These are phyloP conservation scores for Drosophila setifemur DNA, from an alignment of 1,140 invertebrate genomes.

Conservation along the genomic window DNA sequence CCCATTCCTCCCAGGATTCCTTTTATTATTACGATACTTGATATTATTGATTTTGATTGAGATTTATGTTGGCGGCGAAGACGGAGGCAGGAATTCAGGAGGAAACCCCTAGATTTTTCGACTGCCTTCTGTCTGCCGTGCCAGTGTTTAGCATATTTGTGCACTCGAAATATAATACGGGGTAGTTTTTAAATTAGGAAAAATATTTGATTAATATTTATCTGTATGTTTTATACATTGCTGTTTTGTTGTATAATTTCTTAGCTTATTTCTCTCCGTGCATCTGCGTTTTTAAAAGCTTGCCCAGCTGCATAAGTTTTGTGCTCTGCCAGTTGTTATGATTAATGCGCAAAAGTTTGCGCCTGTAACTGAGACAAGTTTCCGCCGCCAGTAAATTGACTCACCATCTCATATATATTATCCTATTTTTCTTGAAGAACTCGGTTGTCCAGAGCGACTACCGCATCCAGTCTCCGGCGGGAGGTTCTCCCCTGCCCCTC, in stretches of 20 bases:
- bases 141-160: constrained; percentile 65
- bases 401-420: constrained; percentile 28
- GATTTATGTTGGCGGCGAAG: constrained; percentile 60
- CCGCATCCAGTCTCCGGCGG: constrained; percentile 79
- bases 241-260: too few relatives aligned
- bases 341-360: constrained; percentile 67
- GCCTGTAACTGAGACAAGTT: constrained; percentile 68
- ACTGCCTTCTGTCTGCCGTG: constrained; percentile 3
- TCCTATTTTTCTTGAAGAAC: constrained; percentile 83
- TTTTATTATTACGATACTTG: constrained; percentile 78
- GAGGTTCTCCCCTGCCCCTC: constrained; percentile 79
- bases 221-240: too few relatives aligned
- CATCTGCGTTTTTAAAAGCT: background rate
- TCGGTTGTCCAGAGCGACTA: constrained; percentile 82
- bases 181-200: too few relatives aligned
- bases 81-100: background rate
- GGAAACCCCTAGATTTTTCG: background rate
- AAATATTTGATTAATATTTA: too few relatives aligned
- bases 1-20: constrained; percentile 24
- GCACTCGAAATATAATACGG: constrained; percentile 12
- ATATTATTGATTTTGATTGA: constrained; percentile 81
- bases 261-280: background rate
- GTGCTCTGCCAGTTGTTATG: constrained; percentile 42
- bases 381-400: constrained; percentile 48
- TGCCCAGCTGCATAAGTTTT: constrained; percentile 51